A percentile compares a stretch with the other conserved stretches of the same genome.
Conservation (phyloP, 1,140 invertebrate species). For the Drosophila kanapiae region DNA sequence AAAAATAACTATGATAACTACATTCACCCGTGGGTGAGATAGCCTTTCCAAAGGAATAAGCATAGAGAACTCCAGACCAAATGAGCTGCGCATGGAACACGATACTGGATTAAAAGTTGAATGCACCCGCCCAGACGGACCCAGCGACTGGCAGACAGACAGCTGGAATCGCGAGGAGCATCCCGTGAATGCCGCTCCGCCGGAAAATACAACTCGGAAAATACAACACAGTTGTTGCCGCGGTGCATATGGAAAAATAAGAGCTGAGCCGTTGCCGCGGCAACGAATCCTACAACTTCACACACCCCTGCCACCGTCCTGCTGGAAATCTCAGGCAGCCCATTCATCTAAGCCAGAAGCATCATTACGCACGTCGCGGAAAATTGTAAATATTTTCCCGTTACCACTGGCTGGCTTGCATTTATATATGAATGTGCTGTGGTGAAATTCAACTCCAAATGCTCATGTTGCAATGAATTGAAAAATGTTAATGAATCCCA, state of each 20-base stretch:
- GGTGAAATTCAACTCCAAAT: constrained; percentile 14
- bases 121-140: constrained; percentile 13
- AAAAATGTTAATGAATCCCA: constrained; percentile 18
- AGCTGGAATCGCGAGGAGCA: constrained; percentile 12
- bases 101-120: constrained; percentile 24
- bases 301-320: background rate
- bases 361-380: constrained; percentile 22
- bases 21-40: background rate
- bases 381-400: constrained; percentile 21
- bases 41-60: constrained; percentile 2
- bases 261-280: constrained; percentile 11
- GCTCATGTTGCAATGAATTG: constrained; percentile 13
- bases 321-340: constrained; percentile 5
- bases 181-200: constrained; percentile 3
- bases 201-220: constrained; percentile 17
- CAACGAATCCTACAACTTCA: constrained; percentile 15
- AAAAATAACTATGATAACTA: constrained; percentile 1
- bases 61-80: background rate
- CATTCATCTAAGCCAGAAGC: constrained; percentile 22
- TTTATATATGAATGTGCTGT: constrained; percentile 10
- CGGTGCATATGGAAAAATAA: constrained; percentile 9
- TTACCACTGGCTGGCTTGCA: constrained; percentile 5
- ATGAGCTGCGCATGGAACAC: constrained; percentile 9
- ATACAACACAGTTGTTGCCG: constrained; percentile 1
- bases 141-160: background rate